phyloP scores from a whole-genome alignment of 1,140 invertebrate species.

The Drosophila bipectinata region DNA sequence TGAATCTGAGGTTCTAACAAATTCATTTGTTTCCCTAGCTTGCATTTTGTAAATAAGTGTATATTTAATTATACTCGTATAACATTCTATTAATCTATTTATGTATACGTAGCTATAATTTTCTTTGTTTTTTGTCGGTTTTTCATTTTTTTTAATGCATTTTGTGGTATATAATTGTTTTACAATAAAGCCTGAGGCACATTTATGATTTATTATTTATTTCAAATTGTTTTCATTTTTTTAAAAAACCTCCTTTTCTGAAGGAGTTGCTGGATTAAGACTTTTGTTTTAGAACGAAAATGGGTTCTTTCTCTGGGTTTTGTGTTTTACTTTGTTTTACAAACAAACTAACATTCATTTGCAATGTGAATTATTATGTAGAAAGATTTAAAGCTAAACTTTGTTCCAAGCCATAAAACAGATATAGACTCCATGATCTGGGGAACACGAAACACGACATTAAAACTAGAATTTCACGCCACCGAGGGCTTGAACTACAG shows the following conservation, averaged over 20 bases:
- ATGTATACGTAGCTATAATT: slow-evolving; percentile 51
- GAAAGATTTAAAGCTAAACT: slow-evolving; percentile 48
- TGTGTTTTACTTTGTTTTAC: slow-evolving; percentile 70
- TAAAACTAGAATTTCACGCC: slow-evolving; percentile 42
- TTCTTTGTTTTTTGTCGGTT: slow-evolving; percentile 13
- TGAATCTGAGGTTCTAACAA: slow-evolving; percentile 55
- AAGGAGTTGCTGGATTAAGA: background rate
- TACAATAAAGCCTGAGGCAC: slow-evolving; percentile 83
- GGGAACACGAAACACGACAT: slow-evolving; percentile 31
- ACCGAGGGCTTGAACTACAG: background rate
- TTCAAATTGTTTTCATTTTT: slow-evolving; percentile 33
- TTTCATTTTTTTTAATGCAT: slow-evolving; percentile 36
- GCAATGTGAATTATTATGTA: slow-evolving; percentile 18
- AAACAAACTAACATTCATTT: slow-evolving; percentile 69
- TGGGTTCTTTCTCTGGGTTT: slow-evolving; percentile 1
- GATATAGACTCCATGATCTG: slow-evolving; percentile 29
- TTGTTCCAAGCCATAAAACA: slow-evolving; percentile 52
- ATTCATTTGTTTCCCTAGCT: slow-evolving; percentile 66
- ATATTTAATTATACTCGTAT: slow-evolving; percentile 68
- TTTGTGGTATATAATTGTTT: slow-evolving; percentile 73
- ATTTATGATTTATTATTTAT: slow-evolving; percentile 56
- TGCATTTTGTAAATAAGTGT: slow-evolving; percentile 73
- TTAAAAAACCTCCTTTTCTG: slow-evolving; percentile 14
- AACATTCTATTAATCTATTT: slow-evolving; percentile 62
- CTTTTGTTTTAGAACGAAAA: slow-evolving; percentile 38